Conservation (phyloP, 1,140 invertebrate species). For the Euborellia annulipes region DNA sequence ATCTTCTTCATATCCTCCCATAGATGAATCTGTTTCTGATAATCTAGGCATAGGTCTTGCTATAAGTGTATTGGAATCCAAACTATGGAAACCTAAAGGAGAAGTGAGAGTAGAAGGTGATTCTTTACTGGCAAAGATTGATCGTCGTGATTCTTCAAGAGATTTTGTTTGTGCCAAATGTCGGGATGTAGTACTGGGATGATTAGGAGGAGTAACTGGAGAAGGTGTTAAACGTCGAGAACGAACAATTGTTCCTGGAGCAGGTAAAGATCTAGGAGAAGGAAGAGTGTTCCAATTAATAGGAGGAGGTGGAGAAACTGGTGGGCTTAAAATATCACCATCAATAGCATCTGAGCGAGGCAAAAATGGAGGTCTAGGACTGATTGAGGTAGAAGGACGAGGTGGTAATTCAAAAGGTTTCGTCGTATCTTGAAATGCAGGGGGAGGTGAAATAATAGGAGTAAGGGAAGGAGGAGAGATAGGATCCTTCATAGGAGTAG, state of each 20-base stretch:
- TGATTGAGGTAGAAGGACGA: no score
- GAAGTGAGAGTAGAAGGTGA: constrained; percentile 38
- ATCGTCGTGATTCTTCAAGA: constrained; percentile 35
- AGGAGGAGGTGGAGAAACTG: constrained; percentile 26
- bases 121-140: constrained; percentile 35
- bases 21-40: constrained; percentile 38
- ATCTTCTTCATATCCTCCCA: constrained; percentile 37
- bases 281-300: constrained; percentile 27
- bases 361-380: constrained; percentile 32
- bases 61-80: constrained; percentile 33
- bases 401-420: no score
- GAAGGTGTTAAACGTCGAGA: constrained; percentile 15
- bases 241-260: constrained; percentile 3
- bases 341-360: constrained; percentile 39
- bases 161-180: constrained; percentile 38
- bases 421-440: constrained; percentile 44
- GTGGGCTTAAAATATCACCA: constrained; percentile 35
- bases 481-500: constrained; percentile 23
- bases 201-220: constrained; percentile 14
- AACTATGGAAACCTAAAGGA: constrained; percentile 37
- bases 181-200: constrained; percentile 14
- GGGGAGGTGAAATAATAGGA: constrained; percentile 42
- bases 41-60: constrained; percentile 31
- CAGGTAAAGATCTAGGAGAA: constrained; percentile 18
- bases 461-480: constrained; percentile 37